Evolutionary conservation across 2,797 vertebrate genomes (phyloP).

Genomic region (Chiloscyllium punctatum): DNA sequence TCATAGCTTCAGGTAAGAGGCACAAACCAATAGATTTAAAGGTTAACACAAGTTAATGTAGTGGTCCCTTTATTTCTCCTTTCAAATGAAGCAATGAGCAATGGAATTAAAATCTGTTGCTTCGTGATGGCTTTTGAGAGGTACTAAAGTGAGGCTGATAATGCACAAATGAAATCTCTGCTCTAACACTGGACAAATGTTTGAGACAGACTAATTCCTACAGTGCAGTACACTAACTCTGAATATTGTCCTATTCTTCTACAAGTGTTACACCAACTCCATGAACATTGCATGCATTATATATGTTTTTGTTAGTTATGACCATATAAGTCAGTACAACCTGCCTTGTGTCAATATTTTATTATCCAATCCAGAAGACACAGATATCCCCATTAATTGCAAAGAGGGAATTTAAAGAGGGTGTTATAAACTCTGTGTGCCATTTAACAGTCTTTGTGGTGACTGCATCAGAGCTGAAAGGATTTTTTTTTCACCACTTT

Average conservation of each 20-base stretch:
- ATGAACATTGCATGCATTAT: background rate
- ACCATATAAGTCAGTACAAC: background rate
- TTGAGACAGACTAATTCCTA: background rate
- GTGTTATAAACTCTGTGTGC: background rate
- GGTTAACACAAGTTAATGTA: background rate
- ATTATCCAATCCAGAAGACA: background rate
- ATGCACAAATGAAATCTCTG: background rate
- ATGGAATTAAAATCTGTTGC: background rate
- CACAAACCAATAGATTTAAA: background rate
- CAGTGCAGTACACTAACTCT: background rate
- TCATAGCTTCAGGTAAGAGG: background rate
- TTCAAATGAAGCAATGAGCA: background rate
- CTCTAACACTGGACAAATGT: background rate
- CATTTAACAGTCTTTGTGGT: background rate
- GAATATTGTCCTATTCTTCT: background rate
- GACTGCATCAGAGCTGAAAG: background rate
- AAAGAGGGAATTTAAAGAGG: background rate
- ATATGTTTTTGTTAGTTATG: background rate
- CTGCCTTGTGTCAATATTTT: background rate
- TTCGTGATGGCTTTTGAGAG: background rate
- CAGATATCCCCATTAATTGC: background rate
- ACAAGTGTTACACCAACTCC: background rate
- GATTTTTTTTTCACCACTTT: background rate
- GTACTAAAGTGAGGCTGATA: background rate
- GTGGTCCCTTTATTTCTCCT: background rate